A percentile compares a stretch with the other conserved stretches of the same genome.
phyloP scores from a whole-genome alignment of 2,888 invertebrate species.

The Phaonia tiefii region DNA sequence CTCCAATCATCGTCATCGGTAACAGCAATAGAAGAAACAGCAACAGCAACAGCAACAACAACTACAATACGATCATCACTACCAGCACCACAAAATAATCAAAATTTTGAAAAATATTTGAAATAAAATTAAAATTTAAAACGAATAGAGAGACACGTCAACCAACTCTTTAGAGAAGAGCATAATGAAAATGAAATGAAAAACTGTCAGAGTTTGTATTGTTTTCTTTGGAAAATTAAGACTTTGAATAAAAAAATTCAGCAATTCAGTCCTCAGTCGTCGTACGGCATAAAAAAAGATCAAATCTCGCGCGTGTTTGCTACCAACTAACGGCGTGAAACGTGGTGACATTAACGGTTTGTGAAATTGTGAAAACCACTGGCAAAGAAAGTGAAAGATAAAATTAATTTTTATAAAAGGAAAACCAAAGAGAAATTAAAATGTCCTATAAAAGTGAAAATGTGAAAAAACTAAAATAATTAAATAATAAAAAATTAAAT shows the following conservation, averaged over 20 bases:
- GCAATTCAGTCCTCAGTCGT: constrained; percentile 59
- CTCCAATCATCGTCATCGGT: constrained; percentile 45
- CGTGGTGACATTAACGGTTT: constrained; percentile 33
- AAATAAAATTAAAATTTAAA: constrained; percentile 48
- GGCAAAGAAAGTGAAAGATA: constrained; percentile 21
- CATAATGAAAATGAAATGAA: constrained; percentile 26
- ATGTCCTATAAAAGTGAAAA: constrained; percentile 45
- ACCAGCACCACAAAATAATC: constrained; percentile 52
- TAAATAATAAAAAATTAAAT: constrained; percentile 11
- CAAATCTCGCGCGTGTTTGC: constrained; percentile 47
- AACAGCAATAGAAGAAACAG: not conserved
- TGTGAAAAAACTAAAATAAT: constrained; percentile 50
- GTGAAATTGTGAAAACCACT: not conserved
- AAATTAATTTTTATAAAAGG: too few species aligned
- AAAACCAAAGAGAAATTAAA: constrained; percentile 32
- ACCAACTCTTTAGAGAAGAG: constrained; percentile 19
- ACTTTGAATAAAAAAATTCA: constrained; percentile 60
- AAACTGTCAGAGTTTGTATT: constrained; percentile 40
- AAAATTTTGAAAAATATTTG: constrained; percentile 34
- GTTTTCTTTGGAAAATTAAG: constrained; percentile 55
- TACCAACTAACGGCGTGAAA: constrained; percentile 19
- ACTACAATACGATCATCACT: constrained; percentile 3
- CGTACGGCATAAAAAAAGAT: constrained; percentile 57
- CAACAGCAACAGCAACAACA: not conserved
- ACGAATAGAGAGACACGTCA: constrained; percentile 38